Evolutionary conservation across 1,140 invertebrate species (phyloP).

Genomic region (Hormaphis cornu): DNA sequence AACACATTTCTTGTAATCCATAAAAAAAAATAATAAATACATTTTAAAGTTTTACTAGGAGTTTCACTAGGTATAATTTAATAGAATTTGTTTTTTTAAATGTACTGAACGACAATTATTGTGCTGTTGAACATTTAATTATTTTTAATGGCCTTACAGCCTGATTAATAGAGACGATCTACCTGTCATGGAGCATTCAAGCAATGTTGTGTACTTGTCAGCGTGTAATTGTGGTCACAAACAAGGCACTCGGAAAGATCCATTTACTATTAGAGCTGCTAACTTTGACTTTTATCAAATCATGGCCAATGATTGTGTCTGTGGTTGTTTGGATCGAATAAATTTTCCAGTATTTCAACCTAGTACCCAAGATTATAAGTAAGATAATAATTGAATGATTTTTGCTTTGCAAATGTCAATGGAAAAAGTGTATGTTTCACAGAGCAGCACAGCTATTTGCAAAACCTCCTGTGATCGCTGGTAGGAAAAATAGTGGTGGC

Average conservation of each 20-base stretch:
- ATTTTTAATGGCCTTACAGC: slow-evolving; percentile 7
- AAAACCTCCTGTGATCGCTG: slow-evolving; percentile 22
- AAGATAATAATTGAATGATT: background rate
- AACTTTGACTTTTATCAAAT: slow-evolving; percentile 79
- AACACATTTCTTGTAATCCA: too few species aligned
- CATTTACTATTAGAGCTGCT: slow-evolving; percentile 71
- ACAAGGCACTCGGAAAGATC: slow-evolving; percentile 76
- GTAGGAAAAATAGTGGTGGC: slow-evolving; percentile 35
- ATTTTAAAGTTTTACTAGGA: too few species aligned
- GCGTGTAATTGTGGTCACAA: slow-evolving; percentile 85
- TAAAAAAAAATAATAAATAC: too few species aligned
- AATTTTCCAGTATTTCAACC: slow-evolving; percentile 78
- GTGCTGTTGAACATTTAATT: background rate
- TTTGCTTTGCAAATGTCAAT: background rate
- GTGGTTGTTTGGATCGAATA: slow-evolving; percentile 55
- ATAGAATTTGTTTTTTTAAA: too few species aligned
- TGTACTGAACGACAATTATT: too few species aligned
- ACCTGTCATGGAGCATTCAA: slow-evolving; percentile 56
- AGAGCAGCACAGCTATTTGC: slow-evolving; percentile 48
- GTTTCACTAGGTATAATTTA: background rate
- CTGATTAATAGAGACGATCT: slow-evolving; percentile 37
- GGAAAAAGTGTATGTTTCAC: slow-evolving; percentile 28
- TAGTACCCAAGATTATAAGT: slow-evolving; percentile 56
- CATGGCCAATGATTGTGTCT: slow-evolving; percentile 65
- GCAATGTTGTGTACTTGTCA: slow-evolving; percentile 68